Evolutionary conservation across 1,140 invertebrate species (phyloP), one percentile per base, ranked within the genome.

Genomic region (Geopemphigus sp.): DNA sequence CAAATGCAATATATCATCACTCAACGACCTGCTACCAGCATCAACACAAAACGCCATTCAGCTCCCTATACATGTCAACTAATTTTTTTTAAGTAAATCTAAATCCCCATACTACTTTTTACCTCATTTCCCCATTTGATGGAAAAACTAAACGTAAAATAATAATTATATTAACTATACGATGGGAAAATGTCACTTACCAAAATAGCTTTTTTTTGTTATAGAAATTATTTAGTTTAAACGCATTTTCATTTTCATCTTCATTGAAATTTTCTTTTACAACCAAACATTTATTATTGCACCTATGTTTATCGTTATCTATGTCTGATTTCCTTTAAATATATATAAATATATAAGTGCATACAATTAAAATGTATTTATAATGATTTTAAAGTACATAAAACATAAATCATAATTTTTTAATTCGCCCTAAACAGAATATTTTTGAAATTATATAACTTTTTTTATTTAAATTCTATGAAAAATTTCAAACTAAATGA

Each of bases 21-120:
- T 57, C 26, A 73, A 56, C 26, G 26, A 73, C 70, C 70, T 73
- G 70, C 70, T 73, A 73, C 70, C 70, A 73, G 70, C 70, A 73
- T 56, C 70, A 73, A 56, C 47, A 73, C 70, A 73, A 73, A 73
- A 73, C 19, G 17, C 50, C 26, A 39, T 56, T 73, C 50, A 73
- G 70, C 26, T 56, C 26, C 70, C 54, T 56, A 15, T 68, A 73
- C 19, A 73, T 22, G 47, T 73, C 53, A 73, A 56, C 70, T 73
- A 22, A n/a, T n/a, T 56, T 56, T 61, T 73, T 56, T 73, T 73
- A 56, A 73, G 54, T 56, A 56, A 73, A 14, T 14, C 29, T 10
- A 73, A 54, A 15, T 29, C 10, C 24, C 53, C n/a, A 29, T 5
- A 1, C 24, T 56, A 73, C 47, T 32, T 19, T 56, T 73, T 39